Percentiles rank a stretch among this genome's conserved stretches.
Conservation (phyloP, 2,888 invertebrate species). For the Diloba caeruleocephala region DNA sequence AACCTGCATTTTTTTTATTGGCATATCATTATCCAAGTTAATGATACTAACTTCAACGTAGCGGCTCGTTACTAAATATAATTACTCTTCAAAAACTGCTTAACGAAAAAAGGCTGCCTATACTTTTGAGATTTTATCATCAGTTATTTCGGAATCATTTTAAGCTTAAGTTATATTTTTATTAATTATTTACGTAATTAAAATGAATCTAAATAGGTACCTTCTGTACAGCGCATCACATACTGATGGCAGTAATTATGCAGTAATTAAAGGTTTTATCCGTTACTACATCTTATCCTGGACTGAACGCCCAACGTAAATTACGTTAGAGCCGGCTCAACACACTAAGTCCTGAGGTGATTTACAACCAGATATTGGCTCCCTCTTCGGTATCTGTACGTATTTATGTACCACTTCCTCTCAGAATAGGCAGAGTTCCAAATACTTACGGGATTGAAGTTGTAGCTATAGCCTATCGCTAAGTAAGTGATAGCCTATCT, state of each 20-base stretch:
- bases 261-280: conserved; percentile 51
- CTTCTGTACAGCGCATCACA: neutral
- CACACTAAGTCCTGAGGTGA: conserved; percentile 53
- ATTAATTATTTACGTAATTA: too few species aligned
- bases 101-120: too few species aligned
- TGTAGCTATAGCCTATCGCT: conserved; percentile 4
- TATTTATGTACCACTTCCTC: conserved; percentile 28
- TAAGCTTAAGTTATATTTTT: too few species aligned
- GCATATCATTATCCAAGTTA: too few species aligned
- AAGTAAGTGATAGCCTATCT: conserved; percentile 19
- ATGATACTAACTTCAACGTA: too few species aligned
- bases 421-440: conserved; percentile 46
- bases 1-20: too few species aligned
- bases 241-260: conserved; percentile 9
- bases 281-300: conserved; percentile 23
- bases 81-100: too few species aligned
- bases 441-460: conserved; percentile 28
- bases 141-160: too few species aligned
- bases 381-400: conserved; percentile 10
- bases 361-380: conserved; percentile 48
- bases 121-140: too few species aligned
- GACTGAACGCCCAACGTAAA: conserved; percentile 29
- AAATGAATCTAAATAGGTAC: neutral
- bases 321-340: conserved; percentile 36
- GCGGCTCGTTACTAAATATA: too few species aligned